Percentiles rank a stretch among this genome's conserved stretches.
Evolutionary conservation across 2,888 invertebrate species (phyloP).

Genomic region (Pyrochroa serraticornis): DNA sequence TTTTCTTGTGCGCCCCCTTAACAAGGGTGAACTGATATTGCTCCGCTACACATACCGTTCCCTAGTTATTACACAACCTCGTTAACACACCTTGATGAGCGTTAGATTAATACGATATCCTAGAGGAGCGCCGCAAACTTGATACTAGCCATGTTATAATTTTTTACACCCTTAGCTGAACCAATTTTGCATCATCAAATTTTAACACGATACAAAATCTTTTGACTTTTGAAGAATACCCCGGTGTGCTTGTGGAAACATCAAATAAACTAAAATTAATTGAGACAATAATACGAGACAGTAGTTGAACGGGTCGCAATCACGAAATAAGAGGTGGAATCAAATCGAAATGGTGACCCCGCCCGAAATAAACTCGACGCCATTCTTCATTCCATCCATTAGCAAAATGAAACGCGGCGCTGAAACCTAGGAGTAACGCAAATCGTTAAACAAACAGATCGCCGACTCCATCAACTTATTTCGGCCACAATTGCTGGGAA

Average conservation of each 20-base stretch:
- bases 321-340: no score
- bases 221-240: no score
- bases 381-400: slow-evolving; percentile 36
- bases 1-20: no score
- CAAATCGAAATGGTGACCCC: slow-evolving; percentile 10
- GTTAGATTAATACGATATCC: slow-evolving; percentile 24
- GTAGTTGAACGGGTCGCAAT: background rate
- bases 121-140: slow-evolving; percentile 21
- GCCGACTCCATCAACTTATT: slow-evolving; percentile 11
- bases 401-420: slow-evolving; percentile 39
- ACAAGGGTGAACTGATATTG: no score
- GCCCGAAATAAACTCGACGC: slow-evolving; percentile 12
- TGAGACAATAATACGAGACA: no score
- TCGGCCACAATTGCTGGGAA: slow-evolving; percentile 8
- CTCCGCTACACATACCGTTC: no score
- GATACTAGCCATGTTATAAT: no score
- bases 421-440: slow-evolving; percentile 26
- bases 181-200: no score
- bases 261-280: no score
- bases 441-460: slow-evolving; percentile 28
- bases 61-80: background rate
- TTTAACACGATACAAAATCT: no score
- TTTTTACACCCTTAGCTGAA: no score
- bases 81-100: slow-evolving; percentile 30
- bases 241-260: no score